These are phyloP conservation scores for Thymelicus acteon DNA, from an alignment of 2,888 invertebrate species.

Conservation along the genomic window DNA sequence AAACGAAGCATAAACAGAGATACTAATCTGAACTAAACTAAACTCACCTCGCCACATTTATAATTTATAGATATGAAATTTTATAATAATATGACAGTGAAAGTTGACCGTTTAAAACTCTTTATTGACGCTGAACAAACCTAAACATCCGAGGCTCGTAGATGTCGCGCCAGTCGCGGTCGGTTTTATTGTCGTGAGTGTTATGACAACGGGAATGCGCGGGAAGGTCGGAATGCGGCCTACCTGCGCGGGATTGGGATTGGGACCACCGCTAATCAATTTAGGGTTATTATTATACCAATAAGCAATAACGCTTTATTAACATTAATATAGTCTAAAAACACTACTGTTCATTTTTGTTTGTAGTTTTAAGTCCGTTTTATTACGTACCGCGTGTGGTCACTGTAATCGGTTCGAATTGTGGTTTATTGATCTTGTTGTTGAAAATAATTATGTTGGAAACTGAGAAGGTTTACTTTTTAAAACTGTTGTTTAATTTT, in stretches of 20 bases:
- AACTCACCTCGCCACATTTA: no score
- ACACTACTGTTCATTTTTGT: not conserved
- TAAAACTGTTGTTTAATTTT: no score
- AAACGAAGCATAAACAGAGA: no score
- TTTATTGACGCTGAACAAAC: not conserved
- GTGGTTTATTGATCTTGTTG: no score
- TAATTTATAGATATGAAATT: no score
- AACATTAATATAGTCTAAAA: slow-evolving; percentile 61
- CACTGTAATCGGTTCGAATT: not conserved
- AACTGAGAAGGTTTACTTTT: no score
- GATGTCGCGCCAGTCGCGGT: slow-evolving; percentile 18
- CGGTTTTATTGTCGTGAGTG: slow-evolving; percentile 50
- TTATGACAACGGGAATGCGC: slow-evolving; percentile 63
- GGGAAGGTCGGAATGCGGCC: slow-evolving; percentile 73
- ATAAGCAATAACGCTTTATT: slow-evolving; percentile 81
- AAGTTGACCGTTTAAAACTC: not conserved
- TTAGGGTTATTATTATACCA: slow-evolving; percentile 82
- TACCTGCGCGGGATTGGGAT: slow-evolving; percentile 80
- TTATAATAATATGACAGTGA: no score
- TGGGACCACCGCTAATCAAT: slow-evolving; percentile 82
- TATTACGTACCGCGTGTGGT: not conserved
- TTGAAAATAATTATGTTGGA: no score
- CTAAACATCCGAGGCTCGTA: slow-evolving; percentile 19
- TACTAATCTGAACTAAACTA: no score
- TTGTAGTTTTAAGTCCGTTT: not conserved